phyloP scores from a whole-genome alignment of 2,113 vertebrate genomes.

The Labeo rohita region DNA sequence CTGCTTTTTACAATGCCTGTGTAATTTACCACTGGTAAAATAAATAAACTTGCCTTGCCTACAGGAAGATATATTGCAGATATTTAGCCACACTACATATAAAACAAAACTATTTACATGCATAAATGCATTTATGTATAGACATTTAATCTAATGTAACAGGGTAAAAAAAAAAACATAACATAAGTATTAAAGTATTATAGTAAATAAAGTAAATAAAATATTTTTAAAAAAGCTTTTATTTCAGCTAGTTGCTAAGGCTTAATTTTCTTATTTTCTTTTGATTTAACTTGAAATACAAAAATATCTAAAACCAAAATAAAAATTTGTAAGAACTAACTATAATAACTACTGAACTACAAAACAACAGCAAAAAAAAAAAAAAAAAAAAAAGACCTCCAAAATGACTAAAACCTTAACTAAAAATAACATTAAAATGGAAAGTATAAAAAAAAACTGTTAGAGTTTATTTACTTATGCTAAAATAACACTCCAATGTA shows the following conservation, averaged over 20 bases:
- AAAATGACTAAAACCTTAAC: neutral
- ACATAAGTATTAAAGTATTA: too few relatives aligned
- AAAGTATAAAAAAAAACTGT: neutral
- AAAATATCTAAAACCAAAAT: too few relatives aligned
- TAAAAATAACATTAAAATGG: neutral
- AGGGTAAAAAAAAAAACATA: too few relatives aligned
- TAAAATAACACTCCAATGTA: too few relatives aligned
- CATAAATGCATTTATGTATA: neutral
- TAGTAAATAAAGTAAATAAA: too few relatives aligned
- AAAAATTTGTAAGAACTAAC: too few relatives aligned
- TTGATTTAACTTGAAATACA: too few relatives aligned
- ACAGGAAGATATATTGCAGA: neutral
- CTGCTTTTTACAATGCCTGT: neutral
- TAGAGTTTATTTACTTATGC: too few relatives aligned
- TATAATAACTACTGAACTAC: neutral
- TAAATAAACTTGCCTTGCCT: neutral
- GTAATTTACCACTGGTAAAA: neutral
- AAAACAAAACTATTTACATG: neutral
- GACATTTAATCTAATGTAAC: neutral
- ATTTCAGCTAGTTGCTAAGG: too few relatives aligned
- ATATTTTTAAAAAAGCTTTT: too few relatives aligned
- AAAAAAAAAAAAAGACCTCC: too few relatives aligned
- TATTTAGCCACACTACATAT: neutral
- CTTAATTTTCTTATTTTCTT: too few relatives aligned
- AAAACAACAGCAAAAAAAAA: neutral